Evolutionary conservation across 2,888 invertebrate genomes (phyloP).

Genomic region (Troilus luridus): DNA sequence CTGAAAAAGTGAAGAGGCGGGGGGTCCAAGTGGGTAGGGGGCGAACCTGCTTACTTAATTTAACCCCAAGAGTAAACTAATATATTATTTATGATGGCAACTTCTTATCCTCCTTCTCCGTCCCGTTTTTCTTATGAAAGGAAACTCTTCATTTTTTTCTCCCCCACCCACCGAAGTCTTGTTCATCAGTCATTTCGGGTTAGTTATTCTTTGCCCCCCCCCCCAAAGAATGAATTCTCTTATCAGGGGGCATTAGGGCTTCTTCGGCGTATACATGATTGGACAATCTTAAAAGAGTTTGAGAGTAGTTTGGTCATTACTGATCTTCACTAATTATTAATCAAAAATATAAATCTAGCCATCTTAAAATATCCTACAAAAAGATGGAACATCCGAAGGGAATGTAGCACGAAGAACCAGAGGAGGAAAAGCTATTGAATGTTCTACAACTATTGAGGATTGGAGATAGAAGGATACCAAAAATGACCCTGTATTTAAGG

Average conservation of each 20-base stretch:
- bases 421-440: too few species aligned
- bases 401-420: too few species aligned
- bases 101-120: slow-evolving; percentile 52
- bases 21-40: neutral
- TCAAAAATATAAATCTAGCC: neutral
- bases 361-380: too few species aligned
- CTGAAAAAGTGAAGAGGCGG: slow-evolving; percentile 37
- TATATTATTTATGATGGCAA: slow-evolving; percentile 59
- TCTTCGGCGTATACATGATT: neutral
- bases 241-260: slow-evolving; percentile 8
- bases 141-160: slow-evolving; percentile 47
- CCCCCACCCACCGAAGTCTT: neutral
- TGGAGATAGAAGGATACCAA: too few species aligned
- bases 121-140: slow-evolving; percentile 58
- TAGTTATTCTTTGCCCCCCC: slow-evolving; percentile 17
- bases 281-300: neutral
- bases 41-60: slow-evolving; percentile 57
- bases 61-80: slow-evolving; percentile 57
- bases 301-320: neutral
- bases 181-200: slow-evolving; percentile 57
- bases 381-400: too few species aligned
- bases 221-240: neutral
- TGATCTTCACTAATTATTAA: neutral
- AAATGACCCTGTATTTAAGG: too few species aligned
- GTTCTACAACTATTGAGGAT: too few species aligned